phyloP scores from a whole-genome alignment of 2,113 vertebrate species.

The Silurus meridionalis region DNA sequence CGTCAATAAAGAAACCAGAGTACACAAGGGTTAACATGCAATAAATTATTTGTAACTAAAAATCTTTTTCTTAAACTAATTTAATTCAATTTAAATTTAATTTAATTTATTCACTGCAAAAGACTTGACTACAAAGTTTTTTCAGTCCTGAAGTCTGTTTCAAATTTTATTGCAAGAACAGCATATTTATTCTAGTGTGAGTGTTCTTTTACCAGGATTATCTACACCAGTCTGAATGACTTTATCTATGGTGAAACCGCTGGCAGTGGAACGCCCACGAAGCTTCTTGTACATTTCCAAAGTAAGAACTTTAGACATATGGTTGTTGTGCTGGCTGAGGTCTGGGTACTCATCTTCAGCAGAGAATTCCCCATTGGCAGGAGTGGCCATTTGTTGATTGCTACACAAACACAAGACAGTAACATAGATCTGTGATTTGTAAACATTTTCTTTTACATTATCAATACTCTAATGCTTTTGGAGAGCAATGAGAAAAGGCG shows the following conservation, averaged over 20 bases:
- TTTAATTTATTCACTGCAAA: too few species aligned
- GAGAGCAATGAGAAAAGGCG: background rate
- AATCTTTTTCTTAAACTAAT: background rate
- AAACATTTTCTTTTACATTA: background rate
- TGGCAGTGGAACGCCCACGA: slow-evolving; percentile 57
- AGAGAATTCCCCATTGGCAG: slow-evolving; percentile 74
- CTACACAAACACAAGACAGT: slow-evolving; percentile 67
- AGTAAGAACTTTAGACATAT: slow-evolving; percentile 80
- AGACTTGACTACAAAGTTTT: background rate
- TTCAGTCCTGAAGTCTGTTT: background rate
- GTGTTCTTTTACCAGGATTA: slow-evolving; percentile 76
- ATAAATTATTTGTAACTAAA: background rate
- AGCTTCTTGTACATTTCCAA: slow-evolving; percentile 73
- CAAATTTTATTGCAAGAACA: background rate
- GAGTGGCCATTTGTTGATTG: slow-evolving; percentile 66
- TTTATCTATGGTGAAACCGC: slow-evolving; percentile 77
- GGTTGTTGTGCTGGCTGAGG: slow-evolving; percentile 90
- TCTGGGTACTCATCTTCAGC: slow-evolving; percentile 85
- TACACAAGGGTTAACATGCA: background rate
- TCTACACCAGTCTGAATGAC: slow-evolving; percentile 81
- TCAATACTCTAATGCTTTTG: background rate
- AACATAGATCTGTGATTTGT: slow-evolving; percentile 6
- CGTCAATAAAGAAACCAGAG: background rate
- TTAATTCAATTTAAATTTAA: too few species aligned
- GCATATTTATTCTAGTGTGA: background rate